A percentile compares a stretch with the other conserved stretches of the same genome.
These are phyloP conservation scores for Turnix velox DNA, from an alignment of 2,113 vertebrate species.

Conservation along the genomic window DNA sequence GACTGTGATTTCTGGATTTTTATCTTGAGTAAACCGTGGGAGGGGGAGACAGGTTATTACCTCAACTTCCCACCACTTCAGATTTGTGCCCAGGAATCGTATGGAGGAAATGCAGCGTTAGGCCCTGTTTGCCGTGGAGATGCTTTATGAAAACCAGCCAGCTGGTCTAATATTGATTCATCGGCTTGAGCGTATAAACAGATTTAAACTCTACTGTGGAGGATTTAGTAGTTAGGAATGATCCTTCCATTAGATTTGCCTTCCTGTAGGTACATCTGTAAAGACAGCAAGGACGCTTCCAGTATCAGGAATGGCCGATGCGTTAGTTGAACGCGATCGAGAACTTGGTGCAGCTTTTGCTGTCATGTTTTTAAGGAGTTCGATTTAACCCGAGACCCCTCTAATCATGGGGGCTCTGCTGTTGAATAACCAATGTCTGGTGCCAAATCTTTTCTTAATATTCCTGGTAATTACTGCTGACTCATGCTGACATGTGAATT, in stretches of 20 bases:
- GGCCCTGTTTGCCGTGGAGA: background rate
- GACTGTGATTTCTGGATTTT: background rate
- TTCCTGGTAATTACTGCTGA: conserved; percentile 67
- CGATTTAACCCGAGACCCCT: background rate
- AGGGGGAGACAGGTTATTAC: background rate
- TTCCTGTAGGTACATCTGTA: background rate
- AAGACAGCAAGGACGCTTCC: background rate
- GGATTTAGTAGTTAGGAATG: background rate
- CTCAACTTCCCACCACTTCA: background rate
- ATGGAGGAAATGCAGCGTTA: background rate
- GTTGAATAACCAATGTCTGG: background rate
- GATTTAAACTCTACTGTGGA: background rate
- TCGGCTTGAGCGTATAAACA: background rate
- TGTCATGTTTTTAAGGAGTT: background rate
- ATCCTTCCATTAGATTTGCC: conserved; percentile 4
- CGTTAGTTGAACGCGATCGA: background rate
- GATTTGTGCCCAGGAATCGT: background rate
- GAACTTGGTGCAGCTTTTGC: background rate
- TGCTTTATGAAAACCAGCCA: background rate
- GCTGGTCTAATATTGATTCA: background rate
- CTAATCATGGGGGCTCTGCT: background rate
- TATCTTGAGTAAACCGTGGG: background rate
- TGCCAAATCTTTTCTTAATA: conserved; percentile 59
- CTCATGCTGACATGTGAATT: conserved; percentile 65
- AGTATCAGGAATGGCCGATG: background rate